These are phyloP conservation scores for Syrphus vitripennis DNA, from an alignment of 2,888 invertebrate genomes.

Conservation along the genomic window DNA sequence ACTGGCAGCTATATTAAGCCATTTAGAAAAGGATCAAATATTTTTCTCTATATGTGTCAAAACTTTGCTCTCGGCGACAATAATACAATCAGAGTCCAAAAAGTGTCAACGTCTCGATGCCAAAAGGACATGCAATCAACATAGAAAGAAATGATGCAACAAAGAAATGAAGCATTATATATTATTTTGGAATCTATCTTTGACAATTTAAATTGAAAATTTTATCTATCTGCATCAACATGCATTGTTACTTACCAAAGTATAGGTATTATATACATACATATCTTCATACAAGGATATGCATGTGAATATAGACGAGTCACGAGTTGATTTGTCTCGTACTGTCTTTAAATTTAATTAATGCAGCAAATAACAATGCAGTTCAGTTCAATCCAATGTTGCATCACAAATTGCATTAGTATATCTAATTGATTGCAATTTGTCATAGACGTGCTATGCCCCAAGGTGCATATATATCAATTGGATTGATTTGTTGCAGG, in stretches of 20 bases:
- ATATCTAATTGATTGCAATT: conserved; percentile 59
- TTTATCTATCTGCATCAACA: conserved; percentile 36
- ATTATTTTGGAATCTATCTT: conserved; percentile 1
- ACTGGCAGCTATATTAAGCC: conserved; percentile 63
- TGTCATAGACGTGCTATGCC: conserved; percentile 45
- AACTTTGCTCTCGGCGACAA: conserved; percentile 40
- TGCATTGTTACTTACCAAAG: neutral
- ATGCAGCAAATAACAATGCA: conserved; percentile 47
- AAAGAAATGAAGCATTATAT: no score
- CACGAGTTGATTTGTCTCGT: neutral
- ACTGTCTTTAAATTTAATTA: conserved; percentile 60
- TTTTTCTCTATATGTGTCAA: conserved; percentile 28
- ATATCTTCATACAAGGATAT: neutral
- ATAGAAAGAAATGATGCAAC: conserved; percentile 7
- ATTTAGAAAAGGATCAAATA: conserved; percentile 58
- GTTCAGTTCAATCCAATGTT: conserved; percentile 10
- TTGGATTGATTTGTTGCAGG: conserved; percentile 35
- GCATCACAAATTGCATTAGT: conserved; percentile 52
- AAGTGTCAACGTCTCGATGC: conserved; percentile 11
- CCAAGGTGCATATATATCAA: conserved; percentile 13
- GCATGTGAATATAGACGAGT: neutral
- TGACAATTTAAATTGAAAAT: conserved; percentile 32
- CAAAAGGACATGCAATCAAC: conserved; percentile 27
- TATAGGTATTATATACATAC: no score
- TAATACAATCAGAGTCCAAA: conserved; percentile 3